Base-by-base conservation (phyloP, 2,888 invertebrate species). In the Elmis aenea region DNA sequence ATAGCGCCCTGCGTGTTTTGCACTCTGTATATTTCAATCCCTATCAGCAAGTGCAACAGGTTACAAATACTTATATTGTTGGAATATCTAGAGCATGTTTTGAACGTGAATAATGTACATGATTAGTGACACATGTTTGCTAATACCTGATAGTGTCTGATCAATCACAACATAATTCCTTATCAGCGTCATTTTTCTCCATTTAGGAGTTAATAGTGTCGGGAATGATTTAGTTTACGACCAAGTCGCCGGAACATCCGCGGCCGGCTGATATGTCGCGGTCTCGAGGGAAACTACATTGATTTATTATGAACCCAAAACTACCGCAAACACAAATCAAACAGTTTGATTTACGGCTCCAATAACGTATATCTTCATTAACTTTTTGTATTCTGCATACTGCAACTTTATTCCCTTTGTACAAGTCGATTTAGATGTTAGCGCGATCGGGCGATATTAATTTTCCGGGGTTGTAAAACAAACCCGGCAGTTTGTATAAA, bases 341-440 rank as follows among this genome's bases (percentile, higher is more conserved):
- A 58, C 42, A 38, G 33, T 47, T 51, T 60, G 62, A 63, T 63
- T 59, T 63, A 63, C 60, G 51, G 54, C 51, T 54, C 55, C 57
- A 59, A 61, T 60, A 61, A 60, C 58, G 57, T 62, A 61, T 57
- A 61, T 62, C 62, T 61, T 61, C 61, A 61, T 62, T 58, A 58
- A 22, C 33, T 41, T 41, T 33, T 41, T 41, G 36, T 41, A 33
- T 37, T 37, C 16, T 29, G 33, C 24, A 18, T 33, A 28, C 28
- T 33, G 36, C 32, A 36, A n/a, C n/a, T n/a, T n/a, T n/a, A n/a
- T n/a, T n/a, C n/a, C n/a, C n/a, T n/a, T n/a, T n/a, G n/a, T n/a
- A n/a, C n/a, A n/a, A n/a, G n/a, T n/a, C n/a, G n/a, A n/a, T n/a
- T n/a, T n/a, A n/a, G n/a, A n/a, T n/a, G n/a, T n/a, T n/a, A n/a